Evolutionary conservation across 2,888 invertebrate genomes (phyloP).

Genomic region (Empis stercorea): DNA sequence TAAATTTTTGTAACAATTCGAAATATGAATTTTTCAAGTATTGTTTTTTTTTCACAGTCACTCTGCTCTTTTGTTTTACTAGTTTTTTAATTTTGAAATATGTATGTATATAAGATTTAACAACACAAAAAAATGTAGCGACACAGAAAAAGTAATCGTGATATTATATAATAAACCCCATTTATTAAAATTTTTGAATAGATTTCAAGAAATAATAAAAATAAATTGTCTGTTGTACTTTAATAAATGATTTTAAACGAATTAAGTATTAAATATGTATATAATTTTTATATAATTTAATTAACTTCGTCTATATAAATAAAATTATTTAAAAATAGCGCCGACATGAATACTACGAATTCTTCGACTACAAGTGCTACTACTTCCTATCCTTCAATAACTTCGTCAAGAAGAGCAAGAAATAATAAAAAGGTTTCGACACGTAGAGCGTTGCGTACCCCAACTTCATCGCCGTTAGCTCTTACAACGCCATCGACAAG

Average conservation of each 20-base stretch:
- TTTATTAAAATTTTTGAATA: too few species aligned
- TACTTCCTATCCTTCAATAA: constrained; percentile 10
- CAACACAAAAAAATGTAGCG: too few species aligned
- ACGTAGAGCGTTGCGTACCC: constrained; percentile 33
- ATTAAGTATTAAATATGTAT: background rate
- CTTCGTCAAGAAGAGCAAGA: constrained; percentile 22
- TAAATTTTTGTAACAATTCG: too few species aligned
- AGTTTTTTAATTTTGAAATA: too few species aligned
- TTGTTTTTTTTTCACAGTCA: too few species aligned
- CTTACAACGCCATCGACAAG: constrained; percentile 29
- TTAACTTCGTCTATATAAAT: background rate
- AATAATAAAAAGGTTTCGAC: constrained; percentile 24
- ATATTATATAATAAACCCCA: too few species aligned
- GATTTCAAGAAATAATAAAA: too few species aligned
- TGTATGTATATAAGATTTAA: too few species aligned
- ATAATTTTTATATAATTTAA: background rate
- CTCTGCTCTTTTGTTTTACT: too few species aligned
- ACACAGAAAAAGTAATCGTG: too few species aligned
- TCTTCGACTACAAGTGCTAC: constrained; percentile 1
- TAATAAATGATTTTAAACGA: background rate
- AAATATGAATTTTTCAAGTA: too few species aligned
- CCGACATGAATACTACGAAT: background rate
- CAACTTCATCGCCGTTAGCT: constrained; percentile 33
- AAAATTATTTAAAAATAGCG: background rate
- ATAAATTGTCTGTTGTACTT: background rate